Percentiles rank a stretch among this genome's conserved stretches.
These are phyloP conservation scores for Neotoma lepida DNA, from an alignment of 2,113 vertebrate species.

Conservation along the genomic window DNA sequence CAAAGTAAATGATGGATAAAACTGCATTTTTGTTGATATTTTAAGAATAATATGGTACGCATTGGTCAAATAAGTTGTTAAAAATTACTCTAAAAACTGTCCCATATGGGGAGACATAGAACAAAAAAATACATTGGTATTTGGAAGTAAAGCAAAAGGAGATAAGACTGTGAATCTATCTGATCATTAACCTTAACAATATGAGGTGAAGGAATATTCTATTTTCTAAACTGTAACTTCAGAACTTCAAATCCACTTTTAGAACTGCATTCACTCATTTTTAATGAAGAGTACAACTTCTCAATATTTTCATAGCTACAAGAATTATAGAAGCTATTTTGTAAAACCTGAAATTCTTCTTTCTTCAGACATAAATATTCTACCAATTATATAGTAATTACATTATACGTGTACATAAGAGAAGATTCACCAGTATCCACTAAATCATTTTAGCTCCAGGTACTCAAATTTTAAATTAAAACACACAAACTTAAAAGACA, in stretches of 20 bases:
- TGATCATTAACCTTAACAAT: neutral
- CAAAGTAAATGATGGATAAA: constrained; percentile 37
- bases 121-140: constrained; percentile 1
- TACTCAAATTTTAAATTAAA: constrained; percentile 48
- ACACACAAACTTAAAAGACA: neutral
- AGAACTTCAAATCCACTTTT: neutral
- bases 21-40: neutral
- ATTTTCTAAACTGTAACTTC: neutral
- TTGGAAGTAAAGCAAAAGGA: neutral
- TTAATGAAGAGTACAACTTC: neutral
- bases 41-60: neutral
- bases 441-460: neutral
- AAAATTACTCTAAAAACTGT: constrained; percentile 41
- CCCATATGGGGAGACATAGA: neutral
- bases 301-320: neutral
- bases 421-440: neutral
- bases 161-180: neutral
- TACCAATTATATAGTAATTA: constrained; percentile 17
- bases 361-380: neutral
- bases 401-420: neutral
- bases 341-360: constrained; percentile 47
- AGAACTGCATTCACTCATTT: neutral
- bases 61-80: constrained; percentile 30
- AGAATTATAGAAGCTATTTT: constrained; percentile 27
- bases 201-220: neutral